Conservation (phyloP, 2,888 invertebrate species). For the Bombylius major region DNA sequence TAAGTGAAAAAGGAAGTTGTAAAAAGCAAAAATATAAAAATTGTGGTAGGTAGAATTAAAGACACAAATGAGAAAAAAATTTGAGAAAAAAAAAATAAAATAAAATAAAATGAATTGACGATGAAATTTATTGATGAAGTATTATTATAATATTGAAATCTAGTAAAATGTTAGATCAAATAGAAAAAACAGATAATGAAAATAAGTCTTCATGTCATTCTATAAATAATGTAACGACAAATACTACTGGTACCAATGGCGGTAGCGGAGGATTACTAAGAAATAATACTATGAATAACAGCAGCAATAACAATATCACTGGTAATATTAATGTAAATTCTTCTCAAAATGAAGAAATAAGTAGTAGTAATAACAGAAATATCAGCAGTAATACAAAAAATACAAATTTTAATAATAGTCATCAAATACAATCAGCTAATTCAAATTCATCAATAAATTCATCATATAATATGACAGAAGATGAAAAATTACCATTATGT, state of each 20-base stretch:
- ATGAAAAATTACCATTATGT: constrained; percentile 25
- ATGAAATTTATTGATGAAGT: not conserved
- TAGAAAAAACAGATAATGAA: not conserved
- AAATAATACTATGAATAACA: not conserved
- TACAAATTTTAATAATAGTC: no score
- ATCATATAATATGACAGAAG: constrained; percentile 4
- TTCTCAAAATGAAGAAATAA: not conserved
- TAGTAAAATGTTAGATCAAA: not conserved
- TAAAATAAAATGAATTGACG: not conserved
- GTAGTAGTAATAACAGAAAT: not conserved
- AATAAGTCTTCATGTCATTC: not conserved
- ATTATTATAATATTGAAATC: not conserved
- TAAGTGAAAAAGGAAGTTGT: no score
- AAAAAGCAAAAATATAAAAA: no score
- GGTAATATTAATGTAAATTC: not conserved
- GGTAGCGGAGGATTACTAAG: no score
- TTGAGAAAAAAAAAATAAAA: not conserved
- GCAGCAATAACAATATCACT: not conserved
- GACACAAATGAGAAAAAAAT: no score
- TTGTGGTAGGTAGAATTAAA: no score
- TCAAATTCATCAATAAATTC: no score
- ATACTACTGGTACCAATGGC: not conserved
- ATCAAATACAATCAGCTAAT: no score
- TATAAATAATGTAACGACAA: not conserved
- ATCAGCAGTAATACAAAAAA: not conserved